Evolutionary conservation across 2,888 invertebrate species (phyloP), one percentile per base, ranked within the genome.

Genomic region (Eupithecia dodoneata): DNA sequence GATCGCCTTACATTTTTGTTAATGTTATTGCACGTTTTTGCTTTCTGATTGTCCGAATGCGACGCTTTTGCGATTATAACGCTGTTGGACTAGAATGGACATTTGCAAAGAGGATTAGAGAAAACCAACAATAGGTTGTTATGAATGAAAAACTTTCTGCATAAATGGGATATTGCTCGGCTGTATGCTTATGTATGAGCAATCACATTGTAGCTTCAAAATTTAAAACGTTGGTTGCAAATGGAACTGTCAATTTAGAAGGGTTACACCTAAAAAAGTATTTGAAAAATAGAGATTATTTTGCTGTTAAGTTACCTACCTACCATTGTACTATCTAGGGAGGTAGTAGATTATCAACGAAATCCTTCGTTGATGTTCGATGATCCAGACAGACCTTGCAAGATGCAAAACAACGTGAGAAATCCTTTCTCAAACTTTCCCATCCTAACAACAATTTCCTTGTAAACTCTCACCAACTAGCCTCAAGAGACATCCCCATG

Each of bases 41-140:
- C 90, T 89, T 87, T 91, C 91, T 91, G 92, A 92, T 93, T 93
- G 93, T 93, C 92, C 90, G 90, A 92, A 91, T 92, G 91, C 90
- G 91, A 91, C 89, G 91, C 92, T 92, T 93, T 91, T 92, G 91
- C 89, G 90, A 90, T 88, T 89, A 88, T 85, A 87, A 87, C 85
- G 85, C 86, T 86, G 86, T 90, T 91, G 85, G 73, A 79, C 76
- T 74, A 84, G 85, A 86, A 88, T 86, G 85, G 86, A 87, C 87
- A 88, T 91, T 90, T 87, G 83, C 84, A 83, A 90, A 92, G 91
- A 85, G 92, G 90, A 89, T 90, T 90, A 89, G 72, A 73, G 81
- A 81, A 81, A 86, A 83, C 82, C 82, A 81, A 85, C 86, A 87
- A 87, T 86, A 77, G 82, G 69, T 77, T 79, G 83, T 82, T 83